Evolutionary conservation across 2,113 vertebrate genomes (phyloP), one percentile per base, ranked within the genome.

Genomic region (Bubo blakistoni): DNA sequence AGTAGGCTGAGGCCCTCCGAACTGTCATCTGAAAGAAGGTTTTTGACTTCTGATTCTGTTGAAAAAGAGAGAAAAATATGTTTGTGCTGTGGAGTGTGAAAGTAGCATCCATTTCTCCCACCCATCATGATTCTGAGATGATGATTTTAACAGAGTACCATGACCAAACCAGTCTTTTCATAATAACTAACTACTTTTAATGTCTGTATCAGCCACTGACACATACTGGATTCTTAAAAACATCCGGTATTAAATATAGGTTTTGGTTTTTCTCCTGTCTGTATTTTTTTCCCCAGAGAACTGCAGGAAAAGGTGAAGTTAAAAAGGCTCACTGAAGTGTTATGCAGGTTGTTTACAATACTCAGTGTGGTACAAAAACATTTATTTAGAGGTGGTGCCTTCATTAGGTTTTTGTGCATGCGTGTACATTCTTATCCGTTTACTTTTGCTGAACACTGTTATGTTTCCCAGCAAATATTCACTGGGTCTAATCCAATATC

Each of bases 1-100:
- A 99, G 96, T 51, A 99, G 98, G 81, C 98, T 99, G 72, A 99
- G 99, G 61, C 99, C 99, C 58, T 99, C 99, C 0, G 97, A 98
- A 89, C 93, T 96, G 70, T 99, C 98, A 42, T 99, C 99, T 2
- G 99, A 99, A 87, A 99, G 98, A 67, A 99, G 98, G 92, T 98
- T 98, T 96, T 99, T 99, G 51, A 98, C 98, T 97, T 99, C 99
- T 2, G 97, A 97, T 51, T 99, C 99, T 99, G 95, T 62, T 38
- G 58, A 71, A 92, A 95, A 63, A 79, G 62, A 62, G 38, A 87
- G 16, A 30, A 81, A 78, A 88, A 67, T 10, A 0, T 16, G 10
- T 9, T 69, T 83, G 51, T 69, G 66, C 36, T 92, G 76, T 38
- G 49, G 32, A 57, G 11, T 44, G 32, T 72, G 63, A 90, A 95